phyloP scores from a whole-genome alignment of 1,140 invertebrate species.

The Cotesia glomerata region DNA sequence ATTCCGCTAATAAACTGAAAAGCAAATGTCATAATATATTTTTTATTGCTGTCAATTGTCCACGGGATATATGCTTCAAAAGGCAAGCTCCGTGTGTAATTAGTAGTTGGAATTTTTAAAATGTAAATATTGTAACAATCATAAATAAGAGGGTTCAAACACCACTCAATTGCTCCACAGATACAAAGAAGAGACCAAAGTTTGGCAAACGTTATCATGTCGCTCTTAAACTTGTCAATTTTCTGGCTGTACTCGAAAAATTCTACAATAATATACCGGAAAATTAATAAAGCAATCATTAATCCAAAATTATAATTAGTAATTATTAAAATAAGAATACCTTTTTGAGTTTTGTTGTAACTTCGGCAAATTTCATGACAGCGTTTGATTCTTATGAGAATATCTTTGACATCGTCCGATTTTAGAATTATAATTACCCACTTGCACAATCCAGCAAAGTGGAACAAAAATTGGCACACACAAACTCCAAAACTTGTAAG shows the following conservation, averaged over 20 bases:
- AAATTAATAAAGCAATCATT: too few relatives aligned
- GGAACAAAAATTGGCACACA: conserved; percentile 31
- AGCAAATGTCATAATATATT: not conserved
- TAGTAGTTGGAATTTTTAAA: not conserved
- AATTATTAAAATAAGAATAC: conserved; percentile 9
- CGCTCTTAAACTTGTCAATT: too few relatives aligned
- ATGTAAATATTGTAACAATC: conserved; percentile 2
- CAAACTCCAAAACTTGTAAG: conserved; percentile 28
- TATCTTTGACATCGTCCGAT: conserved; percentile 14
- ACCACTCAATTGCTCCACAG: conserved; percentile 40
- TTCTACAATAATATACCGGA: too few relatives aligned
- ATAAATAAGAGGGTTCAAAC: conserved; percentile 35
- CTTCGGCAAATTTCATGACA: conserved; percentile 36
- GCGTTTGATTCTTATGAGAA: conserved; percentile 32
- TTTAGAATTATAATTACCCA: conserved; percentile 37
- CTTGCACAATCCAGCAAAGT: conserved; percentile 34
- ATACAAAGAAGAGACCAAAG: conserved; percentile 27
- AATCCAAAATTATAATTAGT: too few relatives aligned
- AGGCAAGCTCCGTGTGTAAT: not conserved
- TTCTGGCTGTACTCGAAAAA: too few relatives aligned
- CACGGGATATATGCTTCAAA: not conserved
- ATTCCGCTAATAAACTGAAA: not conserved
- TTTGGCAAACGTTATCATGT: too few relatives aligned
- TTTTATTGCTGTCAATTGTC: not conserved
- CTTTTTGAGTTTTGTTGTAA: conserved; percentile 30